These are phyloP conservation scores for Auanema freiburgensis DNA, from an alignment of 2,888 invertebrate genomes.

Conservation along the genomic window DNA sequence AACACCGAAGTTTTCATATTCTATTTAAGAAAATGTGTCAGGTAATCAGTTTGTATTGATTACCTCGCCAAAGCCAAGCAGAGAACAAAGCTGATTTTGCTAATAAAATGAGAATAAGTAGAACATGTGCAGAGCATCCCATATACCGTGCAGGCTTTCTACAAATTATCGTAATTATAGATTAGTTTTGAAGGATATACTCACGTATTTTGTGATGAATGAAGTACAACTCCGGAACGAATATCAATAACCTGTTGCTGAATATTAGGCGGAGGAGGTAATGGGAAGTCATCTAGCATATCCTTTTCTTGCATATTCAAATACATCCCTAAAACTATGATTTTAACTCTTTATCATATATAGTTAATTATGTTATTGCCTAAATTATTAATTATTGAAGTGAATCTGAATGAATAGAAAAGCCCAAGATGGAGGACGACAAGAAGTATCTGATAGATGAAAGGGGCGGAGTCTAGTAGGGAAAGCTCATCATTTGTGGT, in stretches of 20 bases:
- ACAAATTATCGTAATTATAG: neutral
- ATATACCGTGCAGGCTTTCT: neutral
- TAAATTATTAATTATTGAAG: too few relatives aligned
- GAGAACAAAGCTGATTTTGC: constrained; percentile 10
- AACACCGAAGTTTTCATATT: constrained; percentile 15
- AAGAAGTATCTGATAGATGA: too few relatives aligned
- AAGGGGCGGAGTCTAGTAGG: too few relatives aligned
- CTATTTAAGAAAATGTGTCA: constrained; percentile 4
- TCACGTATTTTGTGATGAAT: too few relatives aligned
- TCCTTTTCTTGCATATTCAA: too few relatives aligned
- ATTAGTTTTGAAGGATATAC: too few relatives aligned
- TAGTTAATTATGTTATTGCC: too few relatives aligned
- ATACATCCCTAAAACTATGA: too few relatives aligned
- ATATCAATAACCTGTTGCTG: constrained; percentile 41
- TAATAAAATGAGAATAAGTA: constrained; percentile 6
- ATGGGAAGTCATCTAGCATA: constrained; percentile 1
- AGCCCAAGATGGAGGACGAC: too few relatives aligned
- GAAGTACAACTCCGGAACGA: constrained; percentile 32
- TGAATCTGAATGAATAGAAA: too few relatives aligned
- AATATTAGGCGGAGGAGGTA: constrained; percentile 31
- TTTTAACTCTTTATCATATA: too few relatives aligned
- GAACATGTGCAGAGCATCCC: constrained; percentile 2
- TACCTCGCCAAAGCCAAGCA: constrained; percentile 19
- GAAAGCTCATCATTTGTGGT: too few relatives aligned
- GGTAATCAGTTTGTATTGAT: neutral